Conservation (phyloP, 2,113 vertebrate genomes). For the Helogale parvula region DNA sequence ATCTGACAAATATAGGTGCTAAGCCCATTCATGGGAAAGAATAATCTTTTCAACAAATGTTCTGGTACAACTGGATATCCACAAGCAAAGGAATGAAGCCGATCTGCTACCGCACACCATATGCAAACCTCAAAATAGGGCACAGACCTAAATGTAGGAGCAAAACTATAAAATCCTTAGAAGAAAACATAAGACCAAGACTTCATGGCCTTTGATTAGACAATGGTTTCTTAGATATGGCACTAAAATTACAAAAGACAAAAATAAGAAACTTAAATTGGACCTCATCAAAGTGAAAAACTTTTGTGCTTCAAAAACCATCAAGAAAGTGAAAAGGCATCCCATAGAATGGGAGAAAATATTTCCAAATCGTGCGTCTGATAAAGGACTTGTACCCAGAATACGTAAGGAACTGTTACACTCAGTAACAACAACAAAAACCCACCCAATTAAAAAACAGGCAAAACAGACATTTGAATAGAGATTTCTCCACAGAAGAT, state of each 20-base stretch:
- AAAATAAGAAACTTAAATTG: not conserved
- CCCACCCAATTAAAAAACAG: not conserved
- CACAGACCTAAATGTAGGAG: not conserved
- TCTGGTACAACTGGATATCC: not conserved
- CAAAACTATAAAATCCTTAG: slow-evolving; percentile 24
- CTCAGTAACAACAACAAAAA: not conserved
- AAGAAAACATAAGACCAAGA: not conserved
- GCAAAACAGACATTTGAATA: not conserved
- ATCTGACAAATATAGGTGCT: not conserved
- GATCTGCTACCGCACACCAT: not conserved
- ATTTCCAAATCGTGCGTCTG: not conserved
- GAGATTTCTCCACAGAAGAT: not conserved
- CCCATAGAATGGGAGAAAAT: not conserved
- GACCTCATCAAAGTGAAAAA: not conserved
- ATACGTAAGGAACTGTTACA: not conserved
- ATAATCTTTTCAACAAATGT: not conserved
- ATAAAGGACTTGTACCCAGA: not conserved
- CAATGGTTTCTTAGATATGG: not conserved
- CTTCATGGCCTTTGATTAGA: not conserved
- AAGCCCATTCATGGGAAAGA: not conserved
- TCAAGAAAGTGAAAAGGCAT: not conserved
- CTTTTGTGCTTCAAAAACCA: not conserved
- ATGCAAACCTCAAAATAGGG: not conserved
- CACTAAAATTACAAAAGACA: not conserved
- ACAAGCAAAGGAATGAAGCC: not conserved